Conservation (phyloP, 2,113 vertebrate species). For the Lamprologus sp. region DNA sequence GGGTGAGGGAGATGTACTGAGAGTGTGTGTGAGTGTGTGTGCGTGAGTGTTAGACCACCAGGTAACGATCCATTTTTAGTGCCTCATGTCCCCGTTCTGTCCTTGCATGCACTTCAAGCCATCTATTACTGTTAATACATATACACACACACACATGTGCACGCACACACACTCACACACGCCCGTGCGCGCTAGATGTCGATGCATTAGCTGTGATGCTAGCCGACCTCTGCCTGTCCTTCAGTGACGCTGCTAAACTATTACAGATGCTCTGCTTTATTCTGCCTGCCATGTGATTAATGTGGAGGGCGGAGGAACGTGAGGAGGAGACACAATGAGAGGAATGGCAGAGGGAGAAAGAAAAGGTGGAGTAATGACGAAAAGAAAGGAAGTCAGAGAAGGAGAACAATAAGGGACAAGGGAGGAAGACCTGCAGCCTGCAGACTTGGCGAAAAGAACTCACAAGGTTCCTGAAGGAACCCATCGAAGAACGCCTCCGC, state of each 20-base stretch:
- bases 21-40: neutral
- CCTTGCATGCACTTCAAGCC: conserved; percentile 60
- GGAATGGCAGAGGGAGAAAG: neutral
- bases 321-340: conserved; percentile 51
- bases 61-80: conserved; percentile 65
- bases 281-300: conserved; percentile 59
- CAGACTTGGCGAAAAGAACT: neutral
- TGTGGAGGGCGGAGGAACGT: conserved; percentile 46
- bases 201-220: conserved; percentile 10
- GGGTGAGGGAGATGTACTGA: neutral
- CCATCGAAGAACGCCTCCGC: neutral
- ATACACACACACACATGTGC: neutral
- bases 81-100: conserved; percentile 63
- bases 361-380: neutral
- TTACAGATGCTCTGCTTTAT: conserved; percentile 63
- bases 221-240: conserved; percentile 55
- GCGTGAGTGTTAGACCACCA: conserved; percentile 14
- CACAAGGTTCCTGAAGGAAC: neutral
- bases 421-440: neutral
- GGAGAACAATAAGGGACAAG: neutral
- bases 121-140: conserved; percentile 65
- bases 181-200: neutral
- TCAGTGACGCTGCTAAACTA: conserved; percentile 52
- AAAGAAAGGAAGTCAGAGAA: neutral
- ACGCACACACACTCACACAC: neutral